Evolutionary conservation across 92 coral and sea anemone species (phyloP), one percentile per base, ranked within the genome.

Genomic region (Nematostella vectensis): DNA sequence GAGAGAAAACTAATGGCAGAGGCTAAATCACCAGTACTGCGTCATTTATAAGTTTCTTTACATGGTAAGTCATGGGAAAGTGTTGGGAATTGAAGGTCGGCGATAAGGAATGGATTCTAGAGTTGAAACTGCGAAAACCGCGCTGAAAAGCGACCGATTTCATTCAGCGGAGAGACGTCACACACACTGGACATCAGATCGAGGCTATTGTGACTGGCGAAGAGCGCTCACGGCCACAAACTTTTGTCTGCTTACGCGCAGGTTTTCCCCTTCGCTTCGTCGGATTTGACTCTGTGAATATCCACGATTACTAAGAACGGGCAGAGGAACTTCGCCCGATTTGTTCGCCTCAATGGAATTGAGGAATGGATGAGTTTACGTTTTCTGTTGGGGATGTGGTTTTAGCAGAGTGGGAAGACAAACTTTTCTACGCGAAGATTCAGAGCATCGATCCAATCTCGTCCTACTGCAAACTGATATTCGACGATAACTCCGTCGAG

Each of bases 371-470:
- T 72, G 80, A 83, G 30, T 93, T 93, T 54, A 80, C 78, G 33
- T 93, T 93, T 65, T 56, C 77, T 22, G 67, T 75, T 70, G 96
- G 94, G 55, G 99, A 93, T 54, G 99, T 93, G 33, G 99, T 93
- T 49, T 63, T 93, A 77, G 99, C 96, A 29, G 99, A 93, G 67
- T 93, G 99, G 99, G 89, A 75, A 72, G 99, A 93, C 70, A 93
- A 93, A 82, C 65, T 93, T 52, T 93, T 81, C 82, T 93, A 93
- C 74, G 99, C 99, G 55, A 93, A 93, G 76, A 93, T 93, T 61
- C 93, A 87, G 71, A 88, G 79, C 61, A 87, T 93, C 78, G 96
- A 93, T 82, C 64, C 68, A 30, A 50, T 43, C 25, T 66, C 65
- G 67, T 81, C 72, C 38, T 78, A 76, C 65, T 93, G 99, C 50